Percentiles rank a stretch among this genome's conserved stretches.
phyloP scores from a whole-genome alignment of 2,888 invertebrate genomes.

The Biston stratarius region DNA sequence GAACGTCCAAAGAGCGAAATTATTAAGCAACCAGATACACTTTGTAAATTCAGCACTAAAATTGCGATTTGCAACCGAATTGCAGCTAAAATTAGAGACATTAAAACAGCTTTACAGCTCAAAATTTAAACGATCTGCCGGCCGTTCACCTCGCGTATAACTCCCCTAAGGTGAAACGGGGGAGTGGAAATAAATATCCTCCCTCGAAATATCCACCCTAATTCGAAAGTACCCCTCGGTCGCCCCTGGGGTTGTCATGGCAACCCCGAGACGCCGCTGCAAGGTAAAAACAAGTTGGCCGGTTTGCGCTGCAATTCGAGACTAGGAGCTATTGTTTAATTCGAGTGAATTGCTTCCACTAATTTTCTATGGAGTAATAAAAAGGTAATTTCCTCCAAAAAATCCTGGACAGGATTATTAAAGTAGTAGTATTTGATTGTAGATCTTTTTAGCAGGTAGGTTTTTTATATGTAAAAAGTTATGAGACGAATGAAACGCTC shows the following conservation, averaged over 20 bases:
- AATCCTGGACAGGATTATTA: no score
- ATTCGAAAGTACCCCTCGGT: conserved; percentile 71
- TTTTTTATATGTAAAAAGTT: no score
- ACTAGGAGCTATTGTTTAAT: conserved; percentile 1
- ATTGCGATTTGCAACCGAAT: conserved; percentile 57
- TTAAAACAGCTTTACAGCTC: conserved; percentile 52
- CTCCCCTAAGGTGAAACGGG: conserved; percentile 77
- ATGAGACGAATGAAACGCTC: no score
- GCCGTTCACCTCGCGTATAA: conserved; percentile 82
- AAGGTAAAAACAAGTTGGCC: conserved; percentile 44
- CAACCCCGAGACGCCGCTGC: conserved; percentile 67
- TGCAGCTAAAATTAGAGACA: conserved; percentile 57
- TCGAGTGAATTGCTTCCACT: not conserved
- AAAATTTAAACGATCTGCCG: conserved; percentile 57
- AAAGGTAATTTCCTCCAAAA: no score
- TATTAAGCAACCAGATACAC: conserved; percentile 43
- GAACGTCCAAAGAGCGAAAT: conserved; percentile 38
- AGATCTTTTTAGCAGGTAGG: no score
- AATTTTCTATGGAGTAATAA: no score
- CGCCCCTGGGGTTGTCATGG: conserved; percentile 70
- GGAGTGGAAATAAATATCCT: conserved; percentile 78
- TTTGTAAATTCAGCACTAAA: conserved; percentile 50
- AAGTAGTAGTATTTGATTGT: no score
- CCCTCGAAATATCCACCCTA: conserved; percentile 75
- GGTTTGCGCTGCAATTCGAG: conserved; percentile 23